Conservation (phyloP, 2,113 vertebrate species). For the Crypturellus undulatus region DNA sequence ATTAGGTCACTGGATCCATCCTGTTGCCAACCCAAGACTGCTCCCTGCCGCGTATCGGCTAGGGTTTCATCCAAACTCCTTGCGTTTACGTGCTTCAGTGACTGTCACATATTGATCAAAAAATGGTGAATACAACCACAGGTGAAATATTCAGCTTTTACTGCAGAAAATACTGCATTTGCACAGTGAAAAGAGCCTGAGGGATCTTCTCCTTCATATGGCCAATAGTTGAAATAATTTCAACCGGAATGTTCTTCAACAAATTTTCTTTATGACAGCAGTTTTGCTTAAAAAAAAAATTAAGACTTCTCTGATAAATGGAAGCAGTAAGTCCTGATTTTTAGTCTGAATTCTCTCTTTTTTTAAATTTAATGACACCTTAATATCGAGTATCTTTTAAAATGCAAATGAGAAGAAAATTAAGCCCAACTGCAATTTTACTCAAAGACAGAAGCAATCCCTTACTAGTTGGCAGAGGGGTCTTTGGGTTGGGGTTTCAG, state of each 20-base stretch:
- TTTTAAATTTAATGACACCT: not conserved
- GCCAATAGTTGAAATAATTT: not conserved
- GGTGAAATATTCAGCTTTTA: not conserved
- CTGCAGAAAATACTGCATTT: not conserved
- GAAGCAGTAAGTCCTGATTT: not conserved
- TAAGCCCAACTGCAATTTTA: not conserved
- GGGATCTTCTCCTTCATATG: not conserved
- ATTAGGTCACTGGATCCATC: conserved; percentile 48
- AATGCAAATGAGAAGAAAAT: not conserved
- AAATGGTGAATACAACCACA: not conserved
- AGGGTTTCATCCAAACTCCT: not conserved
- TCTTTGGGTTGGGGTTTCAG: not conserved
- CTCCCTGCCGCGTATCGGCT: not conserved
- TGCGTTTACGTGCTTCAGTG: not conserved
- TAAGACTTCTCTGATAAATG: not conserved
- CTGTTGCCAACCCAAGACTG: not conserved
- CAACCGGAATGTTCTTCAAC: not conserved
- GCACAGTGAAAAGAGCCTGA: not conserved
- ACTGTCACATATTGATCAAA: not conserved
- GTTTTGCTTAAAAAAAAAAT: not conserved
- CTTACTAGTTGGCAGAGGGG: not conserved
- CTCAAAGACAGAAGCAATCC: not conserved
- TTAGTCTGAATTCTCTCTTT: not conserved
- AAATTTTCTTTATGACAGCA: not conserved
- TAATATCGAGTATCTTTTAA: not conserved